These are phyloP conservation scores for Ciconia stormi DNA, from an alignment of 2,113 vertebrate genomes.

Conservation along the genomic window DNA sequence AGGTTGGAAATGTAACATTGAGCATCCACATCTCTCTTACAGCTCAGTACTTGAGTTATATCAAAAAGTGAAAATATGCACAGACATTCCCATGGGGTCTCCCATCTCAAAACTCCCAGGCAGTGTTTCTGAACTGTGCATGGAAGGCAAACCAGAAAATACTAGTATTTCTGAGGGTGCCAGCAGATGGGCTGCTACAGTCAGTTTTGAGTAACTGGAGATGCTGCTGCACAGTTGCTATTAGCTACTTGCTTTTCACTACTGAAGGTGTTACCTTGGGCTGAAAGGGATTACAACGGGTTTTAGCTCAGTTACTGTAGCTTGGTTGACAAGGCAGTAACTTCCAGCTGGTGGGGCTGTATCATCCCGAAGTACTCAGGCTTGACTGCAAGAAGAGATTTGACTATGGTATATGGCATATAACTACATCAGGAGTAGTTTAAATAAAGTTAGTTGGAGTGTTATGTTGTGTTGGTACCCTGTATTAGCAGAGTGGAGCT, in stretches of 20 bases:
- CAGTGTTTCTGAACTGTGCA: not conserved
- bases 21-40: not conserved
- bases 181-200: not conserved
- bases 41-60: not conserved
- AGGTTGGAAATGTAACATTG: not conserved
- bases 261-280: not conserved
- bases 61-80: not conserved
- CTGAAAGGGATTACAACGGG: not conserved
- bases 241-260: not conserved
- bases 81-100: not conserved
- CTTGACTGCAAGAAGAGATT: not conserved
- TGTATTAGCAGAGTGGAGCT: not conserved
- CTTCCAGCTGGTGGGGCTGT: not conserved
- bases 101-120: not conserved
- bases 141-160: not conserved
- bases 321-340: not conserved
- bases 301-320: not conserved
- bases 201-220: not conserved
- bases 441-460: not conserved
- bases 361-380: not conserved
- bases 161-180: not conserved
- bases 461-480: not conserved
- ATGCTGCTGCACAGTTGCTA: not conserved
- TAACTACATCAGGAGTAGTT: not conserved
- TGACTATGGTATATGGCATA: not conserved